Evolutionary conservation across 2,113 vertebrate genomes (phyloP), one percentile per base, ranked within the genome.

Genomic region (Climacteris rufus): DNA sequence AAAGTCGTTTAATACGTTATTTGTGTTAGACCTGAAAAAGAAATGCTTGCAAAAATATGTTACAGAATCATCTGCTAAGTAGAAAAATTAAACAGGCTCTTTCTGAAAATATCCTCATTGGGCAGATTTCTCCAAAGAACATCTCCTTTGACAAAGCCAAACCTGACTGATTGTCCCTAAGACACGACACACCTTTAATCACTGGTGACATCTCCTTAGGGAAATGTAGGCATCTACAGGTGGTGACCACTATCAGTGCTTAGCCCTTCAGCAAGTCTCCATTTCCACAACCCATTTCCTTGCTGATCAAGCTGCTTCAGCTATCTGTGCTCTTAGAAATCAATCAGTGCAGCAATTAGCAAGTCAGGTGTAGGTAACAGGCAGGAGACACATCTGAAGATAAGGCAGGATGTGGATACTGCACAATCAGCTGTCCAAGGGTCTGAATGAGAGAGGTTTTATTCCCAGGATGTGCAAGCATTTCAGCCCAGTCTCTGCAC

Each of bases 291-390:
- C 17, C 37, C 23, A 18, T 65, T 45, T 82, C 37, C 80, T 45
- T 49, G 24, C 70, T 92, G 69, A 90, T 81, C 61, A 59, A 77
- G 75, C 45, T 83, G 61, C 39, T 89, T 54, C 79, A 72, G 70
- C 31, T 75, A 3, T 40, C 72, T 54, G 27, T 39, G 47, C 47
- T 49, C 42, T 12, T 47, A 18, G 63, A 75, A 86, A 82, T 75
- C 72, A 94, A 86, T 84, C 59, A 49, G 9, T 39, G 75, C 56
- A 76, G 56, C 83, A 78, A 83, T 93, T 93, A 86, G 68, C 61
- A 64, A 65, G 40, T 25, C 61, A 42, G 50, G 40, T 66, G 54
- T 20, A 64, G 12, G 4, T 5, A 52, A 42, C 28, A 25, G 3
- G 15, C 44, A 92, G 12, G 59, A 15, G 39, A 20, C 10, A 13